Base-by-base conservation (phyloP, 1,140 invertebrate species). In the Megalonaias nervosa region DNA sequence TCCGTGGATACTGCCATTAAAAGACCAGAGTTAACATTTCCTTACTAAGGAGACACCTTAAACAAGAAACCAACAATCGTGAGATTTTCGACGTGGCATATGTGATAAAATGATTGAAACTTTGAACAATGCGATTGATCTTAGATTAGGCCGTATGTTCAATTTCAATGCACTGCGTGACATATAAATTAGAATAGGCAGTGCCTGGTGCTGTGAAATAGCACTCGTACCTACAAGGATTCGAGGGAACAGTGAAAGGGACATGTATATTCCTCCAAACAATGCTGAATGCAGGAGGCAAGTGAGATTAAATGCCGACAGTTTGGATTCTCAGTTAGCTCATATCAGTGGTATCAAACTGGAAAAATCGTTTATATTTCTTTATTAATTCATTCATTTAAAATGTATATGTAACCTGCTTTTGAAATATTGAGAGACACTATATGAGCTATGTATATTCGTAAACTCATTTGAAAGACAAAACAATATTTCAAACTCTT, bases 261-360 rank as follows among this genome's bases (percentile, higher is more conserved):
- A 73, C 65, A n/a, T 73, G 56, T 31, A 65, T 55, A 48, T 66
- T 73, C 55, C 65, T 65, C 31, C 62, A 73, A 65, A 56, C 48
- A 66, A 31, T 21, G 61, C 71, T 2, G 65, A 73, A 26, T 19
- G 71, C 14, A 65, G 71, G 19, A 61, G 71, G 57, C 55, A 73
- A 55, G 61, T 73, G 13, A 66, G 66, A 17, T 13, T 5, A 57
- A 38, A 65, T 19, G 26, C 71, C 4, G 62, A 55, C 1, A 21
- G 56, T 56, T 14, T 73, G 15, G 71, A 59, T 13, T 21, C 19
- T 57, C 11, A 55, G 17, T 31, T 73, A 14, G 38, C 21, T 17
- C 61, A 73, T 26, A 66, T 66, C 19, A 66, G 71, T 73, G 71
- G 71, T 57, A 73, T 73, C 14, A 65, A 73, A 26, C 71, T 65